These are phyloP conservation scores for Cosmorhoe ocellata DNA, from an alignment of 2,888 invertebrate species.

Conservation along the genomic window DNA sequence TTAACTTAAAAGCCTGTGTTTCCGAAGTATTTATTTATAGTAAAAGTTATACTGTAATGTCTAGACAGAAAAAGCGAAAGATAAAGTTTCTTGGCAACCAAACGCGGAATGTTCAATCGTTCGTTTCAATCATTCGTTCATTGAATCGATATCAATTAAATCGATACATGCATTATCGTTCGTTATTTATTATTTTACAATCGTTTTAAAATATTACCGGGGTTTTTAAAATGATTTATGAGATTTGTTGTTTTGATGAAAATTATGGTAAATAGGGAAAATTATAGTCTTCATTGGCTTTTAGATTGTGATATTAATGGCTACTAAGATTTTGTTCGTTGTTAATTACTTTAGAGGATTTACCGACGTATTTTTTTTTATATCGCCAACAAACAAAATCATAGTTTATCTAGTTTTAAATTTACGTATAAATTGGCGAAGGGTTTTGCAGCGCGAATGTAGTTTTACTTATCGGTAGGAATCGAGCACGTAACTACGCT, in stretches of 20 bases:
- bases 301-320: too few species aligned
- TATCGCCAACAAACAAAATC: too few species aligned
- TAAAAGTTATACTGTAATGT: slow-evolving; percentile 12
- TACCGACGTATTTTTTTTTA: too few species aligned
- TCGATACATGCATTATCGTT: not conserved
- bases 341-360: too few species aligned
- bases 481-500: slow-evolving; percentile 7
- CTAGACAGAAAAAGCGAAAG: slow-evolving; percentile 19
- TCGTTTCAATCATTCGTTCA: slow-evolving; percentile 6
- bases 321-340: too few species aligned
- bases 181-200: too few species aligned
- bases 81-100: slow-evolving; percentile 22
- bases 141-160: slow-evolving; percentile 3
- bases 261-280: too few species aligned
- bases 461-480: slow-evolving; percentile 15
- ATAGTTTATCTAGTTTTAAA: not conserved
- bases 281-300: too few species aligned
- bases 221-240: too few species aligned
- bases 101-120: not conserved
- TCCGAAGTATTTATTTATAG: slow-evolving; percentile 13
- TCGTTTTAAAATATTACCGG: too few species aligned
- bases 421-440: not conserved
- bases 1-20: slow-evolving; percentile 12
- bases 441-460: not conserved
- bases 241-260: too few species aligned